phyloP scores from a whole-genome alignment of 1,140 invertebrate genomes.

The Drosophila orosa region DNA sequence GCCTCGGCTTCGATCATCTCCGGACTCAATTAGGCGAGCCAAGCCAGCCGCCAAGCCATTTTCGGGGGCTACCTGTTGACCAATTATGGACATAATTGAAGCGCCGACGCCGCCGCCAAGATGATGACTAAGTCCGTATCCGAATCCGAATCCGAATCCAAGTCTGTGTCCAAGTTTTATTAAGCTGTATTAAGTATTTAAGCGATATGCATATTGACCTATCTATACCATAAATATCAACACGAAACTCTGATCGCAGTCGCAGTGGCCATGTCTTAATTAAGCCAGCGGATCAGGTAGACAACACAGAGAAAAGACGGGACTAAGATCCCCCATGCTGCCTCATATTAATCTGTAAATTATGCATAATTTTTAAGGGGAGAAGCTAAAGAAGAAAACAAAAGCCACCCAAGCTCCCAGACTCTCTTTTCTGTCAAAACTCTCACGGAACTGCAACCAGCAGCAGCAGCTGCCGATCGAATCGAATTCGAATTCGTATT shows the following conservation, averaged over 20 bases:
- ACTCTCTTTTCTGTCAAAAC: conserved; percentile 46
- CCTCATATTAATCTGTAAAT: conserved; percentile 71
- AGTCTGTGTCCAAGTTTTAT: conserved; percentile 43
- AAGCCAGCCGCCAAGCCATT: conserved; percentile 48
- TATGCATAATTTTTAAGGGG: conserved; percentile 79
- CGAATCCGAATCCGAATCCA: conserved; percentile 7
- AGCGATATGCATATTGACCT: conserved; percentile 77
- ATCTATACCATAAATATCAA: conserved; percentile 78
- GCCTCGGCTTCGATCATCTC: conserved; percentile 25
- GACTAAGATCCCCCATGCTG: conserved; percentile 38
- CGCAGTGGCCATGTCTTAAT: conserved; percentile 31
- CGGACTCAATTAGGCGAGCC: conserved; percentile 35
- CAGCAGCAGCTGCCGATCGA: conserved; percentile 19
- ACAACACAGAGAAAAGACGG: not conserved
- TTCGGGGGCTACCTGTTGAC: conserved; percentile 76
- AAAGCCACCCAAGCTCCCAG: conserved; percentile 58
- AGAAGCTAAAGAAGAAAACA: conserved; percentile 10
- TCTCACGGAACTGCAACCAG: conserved; percentile 46
- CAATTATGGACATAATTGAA: conserved; percentile 82
- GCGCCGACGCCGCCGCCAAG: conserved; percentile 51
- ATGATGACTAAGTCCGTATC: conserved; percentile 41
- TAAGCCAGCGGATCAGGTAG: conserved; percentile 52
- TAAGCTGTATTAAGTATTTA: conserved; percentile 64
- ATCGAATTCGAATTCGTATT: conserved; percentile 37
- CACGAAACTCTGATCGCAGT: conserved; percentile 54